Base-by-base conservation (phyloP, 2,797 vertebrate genomes). In the Cirrhinus mrigala region DNA sequence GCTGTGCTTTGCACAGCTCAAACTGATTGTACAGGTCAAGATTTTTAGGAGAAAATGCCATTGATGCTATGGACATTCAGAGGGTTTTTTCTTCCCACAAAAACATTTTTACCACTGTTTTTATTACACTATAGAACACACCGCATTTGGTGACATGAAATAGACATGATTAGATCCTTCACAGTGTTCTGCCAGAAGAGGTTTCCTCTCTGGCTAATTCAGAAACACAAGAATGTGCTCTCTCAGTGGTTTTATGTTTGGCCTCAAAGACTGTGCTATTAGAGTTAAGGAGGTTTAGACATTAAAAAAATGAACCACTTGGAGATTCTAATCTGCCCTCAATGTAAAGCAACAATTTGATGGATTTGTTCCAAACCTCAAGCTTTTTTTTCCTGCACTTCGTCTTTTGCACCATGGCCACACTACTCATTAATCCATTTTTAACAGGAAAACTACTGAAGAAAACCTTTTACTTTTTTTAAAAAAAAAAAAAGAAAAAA, bases 361-460 rank as follows among this genome's bases (percentile, higher is more conserved):
- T 64, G 78, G 44, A 76, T 58, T 54, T 48, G 12, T 83, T 37
- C 81, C 76, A 74, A 75, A 82, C 80, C 60, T 80, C 68, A 70
- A 62, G 40, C 58, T 64, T 80, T 83, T 80, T 83, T 75, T 50
- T 15, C 58, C 50, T 46, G 83, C 75, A 71, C 70, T 80, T 88
- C 76, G 81, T 64, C 83, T 82, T 58, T 71, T 87, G 86, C 83
- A 86, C 79, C 87, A 70, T 68, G 79, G 82, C 79, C 86, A 87
- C 87, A 86, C 76, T 83, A 86, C 82, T 87, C 71, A 68, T 74
- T 86, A 69, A 78, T 46, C 52, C 48, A 84, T 54, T 50, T 83
- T 73, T 73, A 88, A 86, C 87, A 89, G 84, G 44, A 85, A 83
- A 90, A 94, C 95, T 96, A 95, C 95, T 96, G 95, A 95, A 90